These are phyloP conservation scores for Apeira syringaria DNA, from an alignment of 2,888 invertebrate species.

Conservation along the genomic window DNA sequence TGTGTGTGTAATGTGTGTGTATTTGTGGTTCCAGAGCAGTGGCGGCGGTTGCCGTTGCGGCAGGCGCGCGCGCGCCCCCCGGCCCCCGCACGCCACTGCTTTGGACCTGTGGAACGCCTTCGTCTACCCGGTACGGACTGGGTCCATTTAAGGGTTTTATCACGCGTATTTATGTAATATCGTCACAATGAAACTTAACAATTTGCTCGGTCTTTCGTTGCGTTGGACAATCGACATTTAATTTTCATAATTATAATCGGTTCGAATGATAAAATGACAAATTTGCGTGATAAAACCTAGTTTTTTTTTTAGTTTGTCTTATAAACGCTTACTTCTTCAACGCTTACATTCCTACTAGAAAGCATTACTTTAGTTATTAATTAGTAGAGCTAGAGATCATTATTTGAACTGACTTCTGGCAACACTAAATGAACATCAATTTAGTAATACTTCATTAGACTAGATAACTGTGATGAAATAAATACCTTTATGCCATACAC, in stretches of 20 bases:
- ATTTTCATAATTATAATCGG: too few species aligned
- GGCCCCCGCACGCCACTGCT: conserved; percentile 89
- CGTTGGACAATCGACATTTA: too few species aligned
- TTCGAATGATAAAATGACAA: too few species aligned
- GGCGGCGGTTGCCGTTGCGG: conserved; percentile 83
- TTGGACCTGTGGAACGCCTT: conserved; percentile 86
- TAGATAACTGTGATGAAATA: conserved; percentile 29
- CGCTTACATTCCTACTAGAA: conserved; percentile 13
- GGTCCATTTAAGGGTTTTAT: conserved; percentile 33
- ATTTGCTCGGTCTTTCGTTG: too few species aligned
- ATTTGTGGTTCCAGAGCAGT: conserved; percentile 85
- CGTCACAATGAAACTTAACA: too few species aligned
- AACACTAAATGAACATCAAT: conserved; percentile 15
- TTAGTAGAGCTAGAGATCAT: background rate
- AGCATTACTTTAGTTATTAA: background rate
- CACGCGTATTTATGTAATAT: conserved; percentile 28
- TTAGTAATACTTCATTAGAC: conserved; percentile 21
- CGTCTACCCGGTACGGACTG: conserved; percentile 86
- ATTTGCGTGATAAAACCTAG: conserved; percentile 18
- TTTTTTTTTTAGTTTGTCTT: conserved; percentile 2
- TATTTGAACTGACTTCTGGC: conserved; percentile 10
- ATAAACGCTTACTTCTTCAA: conserved; percentile 14
- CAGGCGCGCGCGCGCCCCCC: conserved; percentile 85
- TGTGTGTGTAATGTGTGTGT: conserved; percentile 71
- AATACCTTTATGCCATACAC: conserved; percentile 27